phyloP scores from a whole-genome alignment of 64 coral and sea anemone species.

The Pocillopora verrucosa region DNA sequence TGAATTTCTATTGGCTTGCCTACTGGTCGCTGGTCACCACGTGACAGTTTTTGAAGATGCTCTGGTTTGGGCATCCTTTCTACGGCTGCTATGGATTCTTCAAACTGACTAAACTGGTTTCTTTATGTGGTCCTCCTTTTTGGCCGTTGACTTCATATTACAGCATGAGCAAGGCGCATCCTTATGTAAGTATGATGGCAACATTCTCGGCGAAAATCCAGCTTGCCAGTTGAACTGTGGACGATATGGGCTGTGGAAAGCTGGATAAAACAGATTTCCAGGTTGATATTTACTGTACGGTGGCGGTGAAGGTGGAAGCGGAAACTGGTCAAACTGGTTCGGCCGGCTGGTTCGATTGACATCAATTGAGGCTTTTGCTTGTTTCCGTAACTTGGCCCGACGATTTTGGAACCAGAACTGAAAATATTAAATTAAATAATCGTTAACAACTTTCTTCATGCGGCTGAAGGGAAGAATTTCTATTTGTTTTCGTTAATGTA shows the following conservation, averaged over 20 bases:
- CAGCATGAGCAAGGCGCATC: not conserved
- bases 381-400: slow-evolving; percentile 9
- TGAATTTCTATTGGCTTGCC: not conserved
- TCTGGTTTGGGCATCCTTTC: not conserved
- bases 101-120: not conserved
- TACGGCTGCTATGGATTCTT: not conserved
- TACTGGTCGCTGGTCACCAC: not conserved
- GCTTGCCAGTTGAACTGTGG: not conserved
- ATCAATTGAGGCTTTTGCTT: not conserved
- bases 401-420: slow-evolving; percentile 50
- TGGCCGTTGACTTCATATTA: not conserved
- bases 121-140: not conserved
- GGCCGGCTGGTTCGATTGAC: not conserved
- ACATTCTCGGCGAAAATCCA: not conserved
- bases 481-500: too few species aligned
- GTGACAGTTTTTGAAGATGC: too few species aligned
- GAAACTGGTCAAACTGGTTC: slow-evolving; percentile 8
- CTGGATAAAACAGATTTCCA: not conserved
- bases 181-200: not conserved
- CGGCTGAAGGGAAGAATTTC: too few species aligned
- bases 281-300: not conserved
- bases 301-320: not conserved
- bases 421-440: not conserved
- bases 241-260: not conserved
- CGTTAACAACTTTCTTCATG: too few species aligned